phyloP scores from a whole-genome alignment of 2,797 vertebrate genomes.

The Aythya fuligula region DNA sequence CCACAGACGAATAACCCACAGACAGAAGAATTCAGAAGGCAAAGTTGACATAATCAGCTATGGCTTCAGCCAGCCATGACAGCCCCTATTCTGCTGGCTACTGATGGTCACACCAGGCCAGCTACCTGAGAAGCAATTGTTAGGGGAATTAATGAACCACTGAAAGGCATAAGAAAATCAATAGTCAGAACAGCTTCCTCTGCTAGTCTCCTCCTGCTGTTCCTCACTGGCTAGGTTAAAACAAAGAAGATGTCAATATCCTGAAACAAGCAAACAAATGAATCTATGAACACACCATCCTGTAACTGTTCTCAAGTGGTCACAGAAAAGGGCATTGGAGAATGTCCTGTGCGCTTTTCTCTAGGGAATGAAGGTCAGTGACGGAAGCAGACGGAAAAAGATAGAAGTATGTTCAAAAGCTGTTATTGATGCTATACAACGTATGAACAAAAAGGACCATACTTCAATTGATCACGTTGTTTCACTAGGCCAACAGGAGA shows the following conservation, averaged over 20 bases:
- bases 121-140: conserved; percentile 31
- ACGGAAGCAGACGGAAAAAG: background rate
- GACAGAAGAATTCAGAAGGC: background rate
- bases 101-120: conserved; percentile 15
- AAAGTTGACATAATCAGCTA: background rate
- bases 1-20: background rate
- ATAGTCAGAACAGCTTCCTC: conserved; percentile 52
- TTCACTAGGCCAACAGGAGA: background rate
- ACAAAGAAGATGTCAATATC: conserved; percentile 46
- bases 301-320: background rate
- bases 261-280: conserved; percentile 32
- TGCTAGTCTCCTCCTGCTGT: conserved; percentile 10
- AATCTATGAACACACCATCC: background rate
- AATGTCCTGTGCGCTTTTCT: background rate
- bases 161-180: conserved; percentile 60
- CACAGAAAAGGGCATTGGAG: background rate
- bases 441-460: background rate
- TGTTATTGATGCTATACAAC: background rate
- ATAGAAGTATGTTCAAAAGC: background rate
- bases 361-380: background rate
- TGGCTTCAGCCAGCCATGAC: background rate
- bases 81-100: background rate
- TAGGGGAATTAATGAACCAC: conserved; percentile 64
- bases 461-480: background rate
- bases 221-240: conserved; percentile 47